Conservation (phyloP, 2,797 vertebrate genomes). For the Synanceia verrucosa region DNA sequence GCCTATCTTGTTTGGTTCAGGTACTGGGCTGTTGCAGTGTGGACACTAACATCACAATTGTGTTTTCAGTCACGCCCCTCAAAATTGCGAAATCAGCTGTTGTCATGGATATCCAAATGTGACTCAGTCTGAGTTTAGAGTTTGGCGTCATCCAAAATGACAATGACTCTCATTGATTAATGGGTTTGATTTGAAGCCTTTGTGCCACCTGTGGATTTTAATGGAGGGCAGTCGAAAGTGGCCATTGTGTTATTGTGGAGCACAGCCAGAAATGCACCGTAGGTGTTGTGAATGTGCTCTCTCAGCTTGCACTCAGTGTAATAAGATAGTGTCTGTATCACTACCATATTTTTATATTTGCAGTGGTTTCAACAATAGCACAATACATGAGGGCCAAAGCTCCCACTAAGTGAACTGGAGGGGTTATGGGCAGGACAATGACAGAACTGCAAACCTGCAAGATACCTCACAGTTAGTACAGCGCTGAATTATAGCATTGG, state of each 20-base stretch:
- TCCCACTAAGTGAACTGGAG: conserved; percentile 32
- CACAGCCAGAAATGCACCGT: conserved; percentile 13
- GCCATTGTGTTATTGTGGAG: conserved; percentile 23
- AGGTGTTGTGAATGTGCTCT: conserved; percentile 35
- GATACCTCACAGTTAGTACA: conserved; percentile 43
- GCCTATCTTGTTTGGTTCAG: conserved; percentile 33
- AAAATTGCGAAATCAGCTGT: conserved; percentile 34
- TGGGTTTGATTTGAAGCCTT: conserved; percentile 30
- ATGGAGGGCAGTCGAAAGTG: conserved; percentile 40
- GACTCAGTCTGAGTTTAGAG: conserved; percentile 14
- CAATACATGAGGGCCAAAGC: conserved; percentile 30
- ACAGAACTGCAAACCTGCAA: conserved; percentile 44
- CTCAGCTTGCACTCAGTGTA: conserved; percentile 30
- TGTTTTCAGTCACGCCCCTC: conserved; percentile 25
- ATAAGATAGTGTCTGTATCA: conserved; percentile 31
- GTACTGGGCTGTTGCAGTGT: conserved; percentile 11
- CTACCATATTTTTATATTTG: conserved; percentile 29
- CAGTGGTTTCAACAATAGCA: conserved; percentile 38
- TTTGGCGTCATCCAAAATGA: conserved; percentile 26
- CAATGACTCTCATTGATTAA: conserved; percentile 31
- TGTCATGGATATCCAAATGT: conserved; percentile 55
- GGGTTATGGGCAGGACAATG: conserved; percentile 34
- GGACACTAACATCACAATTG: conserved; percentile 37
- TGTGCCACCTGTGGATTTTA: conserved; percentile 51
- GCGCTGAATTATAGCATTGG: conserved; percentile 41